These are phyloP conservation scores for Drusus annulatus DNA, from an alignment of 1,140 invertebrate genomes.

Conservation along the genomic window DNA sequence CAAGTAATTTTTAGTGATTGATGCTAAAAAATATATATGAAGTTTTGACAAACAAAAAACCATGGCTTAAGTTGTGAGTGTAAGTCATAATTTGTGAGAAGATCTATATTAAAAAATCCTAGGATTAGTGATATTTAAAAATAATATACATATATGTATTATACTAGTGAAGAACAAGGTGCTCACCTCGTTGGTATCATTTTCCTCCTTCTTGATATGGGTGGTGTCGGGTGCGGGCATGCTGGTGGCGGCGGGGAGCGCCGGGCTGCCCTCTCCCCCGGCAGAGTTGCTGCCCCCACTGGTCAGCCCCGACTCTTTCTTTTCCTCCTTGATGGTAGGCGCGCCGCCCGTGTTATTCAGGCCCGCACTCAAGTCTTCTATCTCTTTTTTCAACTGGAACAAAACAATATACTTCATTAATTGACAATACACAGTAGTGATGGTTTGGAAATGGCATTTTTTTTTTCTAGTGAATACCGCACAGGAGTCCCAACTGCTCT, in stretches of 20 bases:
- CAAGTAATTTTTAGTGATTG: no score
- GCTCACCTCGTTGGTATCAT: slow-evolving; percentile 61
- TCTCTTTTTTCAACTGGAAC: slow-evolving; percentile 55
- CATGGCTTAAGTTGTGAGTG: no score
- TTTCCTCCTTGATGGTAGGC: slow-evolving; percentile 53
- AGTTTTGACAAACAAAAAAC: no score
- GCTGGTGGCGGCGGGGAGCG: slow-evolving; percentile 62
- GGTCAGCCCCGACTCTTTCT: slow-evolving; percentile 43
- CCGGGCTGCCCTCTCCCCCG: slow-evolving; percentile 48
- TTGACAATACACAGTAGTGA: background rate
- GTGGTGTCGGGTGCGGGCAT: slow-evolving; percentile 66
- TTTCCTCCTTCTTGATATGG: slow-evolving; percentile 75
- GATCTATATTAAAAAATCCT: no score
- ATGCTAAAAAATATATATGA: no score
- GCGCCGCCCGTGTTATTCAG: background rate
- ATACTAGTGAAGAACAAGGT: background rate
- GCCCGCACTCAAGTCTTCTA: slow-evolving; percentile 49
- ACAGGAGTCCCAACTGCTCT: no score
- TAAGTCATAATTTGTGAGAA: no score
- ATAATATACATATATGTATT: no score
- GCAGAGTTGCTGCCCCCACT: background rate
- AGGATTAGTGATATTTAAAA: no score
- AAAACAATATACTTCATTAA: background rate
- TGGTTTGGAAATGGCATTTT: no score
- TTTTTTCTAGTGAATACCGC: no score